A percentile compares a stretch with the other conserved stretches of the same genome.
phyloP scores from a whole-genome alignment of 1,140 invertebrate species.

The Nasonia longicornis region DNA sequence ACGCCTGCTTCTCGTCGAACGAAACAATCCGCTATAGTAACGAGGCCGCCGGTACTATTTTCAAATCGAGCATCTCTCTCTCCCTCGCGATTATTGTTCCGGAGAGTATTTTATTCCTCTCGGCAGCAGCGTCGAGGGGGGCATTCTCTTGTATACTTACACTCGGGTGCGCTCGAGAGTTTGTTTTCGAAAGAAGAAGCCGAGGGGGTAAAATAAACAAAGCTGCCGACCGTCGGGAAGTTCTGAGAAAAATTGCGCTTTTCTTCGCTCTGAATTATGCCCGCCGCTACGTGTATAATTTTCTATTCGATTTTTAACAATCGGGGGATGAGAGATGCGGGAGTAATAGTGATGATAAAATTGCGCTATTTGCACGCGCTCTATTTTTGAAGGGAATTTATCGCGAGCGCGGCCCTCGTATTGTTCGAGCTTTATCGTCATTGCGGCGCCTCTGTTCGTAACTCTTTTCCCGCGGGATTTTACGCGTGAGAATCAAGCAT shows the following conservation, averaged over 20 bases:
- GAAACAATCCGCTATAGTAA: background rate
- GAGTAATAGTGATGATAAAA: background rate
- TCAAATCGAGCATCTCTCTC: background rate
- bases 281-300: background rate
- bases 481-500: no score
- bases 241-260: background rate
- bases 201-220: slow-evolving; percentile 19
- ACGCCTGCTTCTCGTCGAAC: no score
- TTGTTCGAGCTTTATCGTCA: background rate
- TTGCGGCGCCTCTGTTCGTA: background rate
- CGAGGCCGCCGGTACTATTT: background rate
- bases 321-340: no score
- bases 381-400: background rate
- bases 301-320: background rate
- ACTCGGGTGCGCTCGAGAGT: background rate
- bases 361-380: background rate
- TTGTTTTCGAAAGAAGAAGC: slow-evolving; percentile 16
- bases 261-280: background rate
- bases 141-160: background rate
- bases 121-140: background rate
- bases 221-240: background rate
- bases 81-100: background rate
- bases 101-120: background rate
- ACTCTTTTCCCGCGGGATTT: no score
- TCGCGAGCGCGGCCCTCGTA: background rate